Evolutionary conservation across 2,797 vertebrate species (phyloP).

Genomic region (Natrix natrix): DNA sequence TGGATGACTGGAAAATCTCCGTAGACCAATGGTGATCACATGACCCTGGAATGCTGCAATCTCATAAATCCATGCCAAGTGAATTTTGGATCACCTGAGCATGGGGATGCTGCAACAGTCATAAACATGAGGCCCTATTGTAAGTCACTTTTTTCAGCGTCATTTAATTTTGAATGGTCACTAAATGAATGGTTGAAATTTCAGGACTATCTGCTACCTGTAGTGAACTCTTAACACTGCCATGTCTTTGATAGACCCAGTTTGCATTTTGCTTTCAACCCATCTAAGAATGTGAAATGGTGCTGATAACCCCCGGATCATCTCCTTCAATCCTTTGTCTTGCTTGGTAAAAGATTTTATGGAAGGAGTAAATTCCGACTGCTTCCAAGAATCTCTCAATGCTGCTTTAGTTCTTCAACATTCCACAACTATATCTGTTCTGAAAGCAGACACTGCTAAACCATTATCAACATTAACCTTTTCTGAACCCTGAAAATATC

Average conservation of each 20-base stretch:
- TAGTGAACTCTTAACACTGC: neutral
- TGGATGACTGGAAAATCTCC: too few relatives aligned
- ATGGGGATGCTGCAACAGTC: too few relatives aligned
- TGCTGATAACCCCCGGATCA: neutral
- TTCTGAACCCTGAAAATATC: neutral
- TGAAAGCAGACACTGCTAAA: neutral
- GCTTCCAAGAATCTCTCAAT: neutral
- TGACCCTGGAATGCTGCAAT: too few relatives aligned
- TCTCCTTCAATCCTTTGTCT: neutral
- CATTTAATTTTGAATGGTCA: neutral
- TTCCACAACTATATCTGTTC: neutral
- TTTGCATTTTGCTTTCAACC: neutral
- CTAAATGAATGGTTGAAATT: neutral
- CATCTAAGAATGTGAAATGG: neutral
- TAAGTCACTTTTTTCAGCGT: neutral
- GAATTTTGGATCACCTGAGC: too few relatives aligned
- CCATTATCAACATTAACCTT: neutral
- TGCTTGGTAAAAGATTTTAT: neutral
- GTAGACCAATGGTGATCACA: too few relatives aligned
- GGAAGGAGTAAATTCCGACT: neutral
- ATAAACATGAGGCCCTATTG: too few relatives aligned
- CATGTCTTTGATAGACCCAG: neutral
- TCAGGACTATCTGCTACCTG: neutral
- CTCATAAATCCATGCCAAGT: too few relatives aligned
- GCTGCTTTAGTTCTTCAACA: neutral